A percentile compares a stretch with the other conserved stretches of the same genome.
These are phyloP conservation scores for Oryzaephilus surinamensis DNA, from an alignment of 1,140 invertebrate species.

Conservation along the genomic window DNA sequence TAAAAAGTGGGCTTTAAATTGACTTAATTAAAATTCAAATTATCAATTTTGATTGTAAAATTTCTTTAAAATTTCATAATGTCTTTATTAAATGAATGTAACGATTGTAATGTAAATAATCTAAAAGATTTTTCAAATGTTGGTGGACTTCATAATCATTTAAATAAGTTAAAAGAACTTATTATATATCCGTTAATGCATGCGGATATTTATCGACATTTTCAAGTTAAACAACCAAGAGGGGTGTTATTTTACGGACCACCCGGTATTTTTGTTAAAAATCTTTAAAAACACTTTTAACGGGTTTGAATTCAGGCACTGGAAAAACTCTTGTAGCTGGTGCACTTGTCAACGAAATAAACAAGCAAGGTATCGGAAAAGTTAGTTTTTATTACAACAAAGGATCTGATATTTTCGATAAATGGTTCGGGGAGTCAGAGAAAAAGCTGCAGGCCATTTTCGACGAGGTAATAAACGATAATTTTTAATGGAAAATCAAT, in stretches of 20 bases:
- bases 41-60: no score
- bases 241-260: slow-evolving; percentile 69
- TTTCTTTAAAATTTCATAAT: no score
- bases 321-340: slow-evolving; percentile 45
- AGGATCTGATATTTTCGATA: slow-evolving; percentile 43
- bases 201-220: slow-evolving; percentile 55
- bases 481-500: neutral
- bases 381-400: slow-evolving; percentile 44
- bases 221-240: slow-evolving; percentile 56
- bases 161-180: slow-evolving; percentile 61
- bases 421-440: slow-evolving; percentile 46
- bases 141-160: slow-evolving; percentile 56
- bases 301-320: slow-evolving; percentile 37
- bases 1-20: no score
- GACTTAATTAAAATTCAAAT: no score
- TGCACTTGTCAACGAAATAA: slow-evolving; percentile 42
- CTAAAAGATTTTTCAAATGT: slow-evolving; percentile 50
- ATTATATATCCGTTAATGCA: slow-evolving; percentile 61
- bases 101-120: no score
- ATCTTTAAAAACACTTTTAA: no score
- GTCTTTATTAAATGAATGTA: no score
- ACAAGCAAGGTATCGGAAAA: slow-evolving; percentile 36
- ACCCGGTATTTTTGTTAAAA: slow-evolving; percentile 51
- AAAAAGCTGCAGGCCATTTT: slow-evolving; percentile 42
- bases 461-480: slow-evolving; percentile 26